Conservation (phyloP, 2,113 vertebrate genomes). For the Terrapene triunguis region DNA sequence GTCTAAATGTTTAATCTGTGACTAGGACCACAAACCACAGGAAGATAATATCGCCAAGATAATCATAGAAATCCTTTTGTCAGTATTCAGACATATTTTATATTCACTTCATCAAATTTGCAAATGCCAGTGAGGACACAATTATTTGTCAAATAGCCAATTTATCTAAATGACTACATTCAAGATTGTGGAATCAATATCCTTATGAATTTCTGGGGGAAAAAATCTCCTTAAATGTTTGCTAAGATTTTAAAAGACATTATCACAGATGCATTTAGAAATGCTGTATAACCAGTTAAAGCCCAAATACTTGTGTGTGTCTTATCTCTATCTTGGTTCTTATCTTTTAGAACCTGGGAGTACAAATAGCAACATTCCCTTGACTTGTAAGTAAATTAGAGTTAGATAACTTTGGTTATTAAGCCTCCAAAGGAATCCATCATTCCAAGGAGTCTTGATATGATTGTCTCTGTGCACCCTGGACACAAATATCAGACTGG, state of each 20-base stretch:
- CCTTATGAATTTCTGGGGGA: not conserved
- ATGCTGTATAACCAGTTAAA: slow-evolving; percentile 56
- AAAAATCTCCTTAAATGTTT: slow-evolving; percentile 22
- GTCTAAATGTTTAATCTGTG: not conserved
- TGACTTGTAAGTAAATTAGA: slow-evolving; percentile 11
- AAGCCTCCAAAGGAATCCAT: slow-evolving; percentile 22
- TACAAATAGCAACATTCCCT: slow-evolving; percentile 29
- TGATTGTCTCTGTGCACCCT: not conserved
- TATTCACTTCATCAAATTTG: not conserved
- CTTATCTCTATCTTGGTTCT: slow-evolving; percentile 52
- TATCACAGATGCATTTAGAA: slow-evolving; percentile 5
- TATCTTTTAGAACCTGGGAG: slow-evolving; percentile 55
- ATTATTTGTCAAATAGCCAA: slow-evolving; percentile 8
- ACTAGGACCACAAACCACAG: not conserved
- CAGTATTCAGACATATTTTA: not conserved
- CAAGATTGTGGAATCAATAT: not conserved
- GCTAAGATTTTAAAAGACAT: not conserved
- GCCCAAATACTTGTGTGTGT: not conserved
- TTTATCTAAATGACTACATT: not conserved
- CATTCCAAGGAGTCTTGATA: not conserved
- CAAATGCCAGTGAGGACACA: not conserved
- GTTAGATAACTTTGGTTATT: slow-evolving; percentile 12
- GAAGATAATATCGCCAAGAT: not conserved
- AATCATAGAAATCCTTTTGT: not conserved
- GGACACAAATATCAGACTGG: not conserved